A percentile compares a stretch with the other conserved stretches of the same genome.
These are phyloP conservation scores for Dicaeum eximium DNA, from an alignment of 2,113 vertebrate genomes.

Conservation along the genomic window DNA sequence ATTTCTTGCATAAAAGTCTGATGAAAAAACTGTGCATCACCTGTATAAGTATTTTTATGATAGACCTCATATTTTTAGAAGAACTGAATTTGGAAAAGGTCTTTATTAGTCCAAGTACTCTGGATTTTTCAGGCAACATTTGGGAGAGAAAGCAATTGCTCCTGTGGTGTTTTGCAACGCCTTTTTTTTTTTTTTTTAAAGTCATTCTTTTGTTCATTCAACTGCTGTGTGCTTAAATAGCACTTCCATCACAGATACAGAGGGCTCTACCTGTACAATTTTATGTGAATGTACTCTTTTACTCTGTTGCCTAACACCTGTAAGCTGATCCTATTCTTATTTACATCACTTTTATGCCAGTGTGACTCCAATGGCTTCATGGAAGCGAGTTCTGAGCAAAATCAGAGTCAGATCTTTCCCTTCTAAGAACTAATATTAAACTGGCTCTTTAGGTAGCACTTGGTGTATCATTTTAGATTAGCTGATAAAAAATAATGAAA, in stretches of 20 bases:
- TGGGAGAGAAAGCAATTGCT: slow-evolving; percentile 30
- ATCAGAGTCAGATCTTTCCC: background rate
- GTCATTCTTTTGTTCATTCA: background rate
- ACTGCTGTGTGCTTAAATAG: background rate
- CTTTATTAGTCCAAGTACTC: slow-evolving; percentile 31
- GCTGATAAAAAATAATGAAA: slow-evolving; percentile 52
- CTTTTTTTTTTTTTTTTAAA: background rate
- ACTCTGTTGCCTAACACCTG: background rate
- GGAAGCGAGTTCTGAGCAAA: background rate
- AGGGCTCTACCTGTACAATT: background rate
- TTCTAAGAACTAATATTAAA: slow-evolving; percentile 26
- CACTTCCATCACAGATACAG: background rate
- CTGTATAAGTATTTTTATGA: slow-evolving; percentile 40
- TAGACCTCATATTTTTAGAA: slow-evolving; percentile 53
- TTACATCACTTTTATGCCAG: background rate
- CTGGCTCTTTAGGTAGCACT: slow-evolving; percentile 41
- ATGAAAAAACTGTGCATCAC: slow-evolving; percentile 57
- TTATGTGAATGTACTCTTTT: background rate
- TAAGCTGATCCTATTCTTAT: slow-evolving; percentile 1
- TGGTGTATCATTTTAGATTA: slow-evolving; percentile 54
- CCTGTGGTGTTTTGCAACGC: background rate
- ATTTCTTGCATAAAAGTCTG: slow-evolving; percentile 53
- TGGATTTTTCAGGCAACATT: slow-evolving; percentile 5
- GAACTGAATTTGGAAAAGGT: slow-evolving; percentile 6
- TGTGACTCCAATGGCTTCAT: background rate